Evolutionary conservation across 2,113 vertebrate genomes (phyloP).

Genomic region (Charadrius vociferus): DNA sequence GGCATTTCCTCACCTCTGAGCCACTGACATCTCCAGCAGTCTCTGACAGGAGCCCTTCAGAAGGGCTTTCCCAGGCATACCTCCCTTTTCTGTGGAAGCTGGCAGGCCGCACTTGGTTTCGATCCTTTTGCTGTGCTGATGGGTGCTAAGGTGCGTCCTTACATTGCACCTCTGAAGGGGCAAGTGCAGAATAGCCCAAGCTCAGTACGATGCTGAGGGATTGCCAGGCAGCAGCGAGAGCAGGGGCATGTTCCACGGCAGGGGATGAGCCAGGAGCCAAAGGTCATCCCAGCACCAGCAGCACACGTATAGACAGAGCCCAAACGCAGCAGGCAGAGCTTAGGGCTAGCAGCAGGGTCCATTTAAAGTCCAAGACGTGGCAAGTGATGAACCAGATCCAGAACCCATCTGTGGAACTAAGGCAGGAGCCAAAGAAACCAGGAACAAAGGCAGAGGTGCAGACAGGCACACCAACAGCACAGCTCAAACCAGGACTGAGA

Average conservation of each 20-base stretch:
- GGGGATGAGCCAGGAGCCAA: neutral
- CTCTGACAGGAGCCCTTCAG: neutral
- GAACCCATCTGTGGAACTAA: neutral
- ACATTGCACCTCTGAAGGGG: neutral
- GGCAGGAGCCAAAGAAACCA: neutral
- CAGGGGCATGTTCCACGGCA: neutral
- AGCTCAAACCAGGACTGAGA: rapidly evolving
- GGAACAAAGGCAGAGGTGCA: neutral
- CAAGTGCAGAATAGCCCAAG: neutral
- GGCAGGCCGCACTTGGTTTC: neutral
- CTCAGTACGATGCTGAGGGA: neutral
- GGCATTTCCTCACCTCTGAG: neutral
- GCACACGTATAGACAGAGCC: rapidly evolving
- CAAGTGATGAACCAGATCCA: neutral
- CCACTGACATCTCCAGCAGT: neutral
- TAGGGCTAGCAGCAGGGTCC: neutral
- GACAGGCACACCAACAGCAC: neutral
- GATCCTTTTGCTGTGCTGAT: neutral
- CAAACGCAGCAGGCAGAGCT: neutral
- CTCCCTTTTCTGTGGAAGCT: neutral
- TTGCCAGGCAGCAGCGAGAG: neutral
- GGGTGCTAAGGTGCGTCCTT: neutral
- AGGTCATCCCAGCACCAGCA: neutral
- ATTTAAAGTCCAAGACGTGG: rapidly evolving
- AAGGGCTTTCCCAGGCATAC: neutral